phyloP scores from a whole-genome alignment of 2,888 invertebrate species.

The Ectobius pallidus region DNA sequence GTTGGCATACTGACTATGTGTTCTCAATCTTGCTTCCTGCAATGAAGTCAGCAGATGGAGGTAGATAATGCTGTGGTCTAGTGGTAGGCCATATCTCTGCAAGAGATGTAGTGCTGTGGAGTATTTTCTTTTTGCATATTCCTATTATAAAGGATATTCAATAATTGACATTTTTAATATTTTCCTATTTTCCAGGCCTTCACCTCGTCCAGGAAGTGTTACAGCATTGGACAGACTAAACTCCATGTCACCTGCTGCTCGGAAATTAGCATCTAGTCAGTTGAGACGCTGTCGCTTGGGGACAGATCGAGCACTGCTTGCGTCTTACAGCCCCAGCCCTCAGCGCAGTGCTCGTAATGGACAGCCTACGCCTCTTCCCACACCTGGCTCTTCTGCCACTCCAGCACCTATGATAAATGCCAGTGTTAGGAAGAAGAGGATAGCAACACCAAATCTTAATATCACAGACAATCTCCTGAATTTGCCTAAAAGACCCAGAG shows the following conservation, averaged over 20 bases:
- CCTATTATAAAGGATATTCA: too few species aligned
- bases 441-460: slow-evolving; percentile 44
- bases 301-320: slow-evolving; percentile 60
- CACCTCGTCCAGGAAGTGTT: slow-evolving; percentile 59
- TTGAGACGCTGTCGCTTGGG: slow-evolving; percentile 58
- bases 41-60: too few species aligned
- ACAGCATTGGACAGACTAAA: slow-evolving; percentile 80
- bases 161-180: too few species aligned
- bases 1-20: too few species aligned
- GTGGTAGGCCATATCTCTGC: too few species aligned
- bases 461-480: slow-evolving; percentile 85
- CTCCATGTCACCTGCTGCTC: slow-evolving; percentile 95
- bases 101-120: too few species aligned
- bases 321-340: slow-evolving; percentile 64
- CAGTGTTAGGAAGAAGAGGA: slow-evolving; percentile 51
- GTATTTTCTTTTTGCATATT: too few species aligned
- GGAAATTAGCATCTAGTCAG: slow-evolving; percentile 77
- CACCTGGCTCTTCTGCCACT: slow-evolving; percentile 51
- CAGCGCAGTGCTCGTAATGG: slow-evolving; percentile 39
- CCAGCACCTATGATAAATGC: slow-evolving; percentile 48
- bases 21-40: too few species aligned
- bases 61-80: too few species aligned
- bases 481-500: slow-evolving; percentile 73
- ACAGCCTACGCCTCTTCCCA: slow-evolving; percentile 45
- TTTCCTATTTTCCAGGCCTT: too few species aligned